Conservation (phyloP, 2,113 vertebrate species). For the Lethenteron camtschaticum region DNA sequence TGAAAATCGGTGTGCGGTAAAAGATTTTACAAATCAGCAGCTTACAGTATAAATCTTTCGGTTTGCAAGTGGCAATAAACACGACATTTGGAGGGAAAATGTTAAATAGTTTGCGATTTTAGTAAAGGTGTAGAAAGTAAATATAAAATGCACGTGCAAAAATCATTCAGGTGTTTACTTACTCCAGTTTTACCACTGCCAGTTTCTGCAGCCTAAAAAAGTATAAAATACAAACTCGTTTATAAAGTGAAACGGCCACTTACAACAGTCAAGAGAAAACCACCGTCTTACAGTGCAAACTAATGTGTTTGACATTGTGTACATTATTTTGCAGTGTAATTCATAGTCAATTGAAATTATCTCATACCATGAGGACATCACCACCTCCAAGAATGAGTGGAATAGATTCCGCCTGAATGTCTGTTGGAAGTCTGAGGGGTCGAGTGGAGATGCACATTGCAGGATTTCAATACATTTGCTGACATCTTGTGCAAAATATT, state of each 20-base stretch:
- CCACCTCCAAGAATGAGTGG: constrained; percentile 82
- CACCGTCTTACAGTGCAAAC: too few species aligned
- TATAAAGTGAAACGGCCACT: neutral
- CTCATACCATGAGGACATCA: constrained; percentile 73
- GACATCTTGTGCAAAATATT: too few species aligned
- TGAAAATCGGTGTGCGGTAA: constrained; percentile 1
- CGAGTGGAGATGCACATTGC: too few species aligned
- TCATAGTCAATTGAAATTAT: too few species aligned
- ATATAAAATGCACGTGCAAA: neutral
- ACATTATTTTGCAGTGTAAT: too few species aligned
- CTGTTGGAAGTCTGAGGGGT: constrained; percentile 54
- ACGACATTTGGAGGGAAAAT: neutral
- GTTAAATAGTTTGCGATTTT: neutral
- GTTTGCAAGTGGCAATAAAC: neutral
- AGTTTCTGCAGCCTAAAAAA: constrained; percentile 66
- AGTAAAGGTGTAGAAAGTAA: neutral
- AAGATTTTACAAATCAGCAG: neutral
- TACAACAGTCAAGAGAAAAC: neutral
- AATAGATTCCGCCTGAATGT: constrained; percentile 91
- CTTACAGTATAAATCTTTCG: neutral
- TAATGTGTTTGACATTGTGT: too few species aligned
- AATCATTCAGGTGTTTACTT: constrained; percentile 20
- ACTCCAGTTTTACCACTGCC: constrained; percentile 97
- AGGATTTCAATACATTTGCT: too few species aligned
- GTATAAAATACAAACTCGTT: constrained; percentile 6